Conservation (phyloP, 2,888 invertebrate genomes). For the Caenorhabditis virilis region DNA sequence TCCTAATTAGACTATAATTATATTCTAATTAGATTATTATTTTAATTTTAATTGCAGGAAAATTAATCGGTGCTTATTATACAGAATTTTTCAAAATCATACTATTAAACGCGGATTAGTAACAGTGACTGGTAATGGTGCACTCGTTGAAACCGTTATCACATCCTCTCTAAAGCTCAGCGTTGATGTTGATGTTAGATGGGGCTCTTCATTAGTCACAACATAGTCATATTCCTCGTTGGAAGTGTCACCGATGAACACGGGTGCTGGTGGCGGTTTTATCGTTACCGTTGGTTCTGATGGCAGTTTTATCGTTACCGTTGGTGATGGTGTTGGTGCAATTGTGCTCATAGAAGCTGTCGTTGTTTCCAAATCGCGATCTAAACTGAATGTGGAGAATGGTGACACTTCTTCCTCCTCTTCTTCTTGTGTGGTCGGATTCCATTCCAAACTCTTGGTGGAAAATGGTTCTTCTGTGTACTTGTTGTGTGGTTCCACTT, state of each 20-base stretch:
- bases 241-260: constrained; percentile 17
- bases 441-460: constrained; percentile 23
- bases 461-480: constrained; percentile 41
- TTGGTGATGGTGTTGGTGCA: background rate
- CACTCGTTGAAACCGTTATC: too few species aligned
- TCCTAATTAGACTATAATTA: too few species aligned
- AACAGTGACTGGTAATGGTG: background rate
- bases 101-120: background rate
- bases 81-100: background rate
- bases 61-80: too few species aligned
- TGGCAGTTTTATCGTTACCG: background rate
- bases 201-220: constrained; percentile 33
- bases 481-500: constrained; percentile 22
- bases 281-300: background rate
- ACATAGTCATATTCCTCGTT: constrained; percentile 34
- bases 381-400: too few species aligned
- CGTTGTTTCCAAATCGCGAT: too few species aligned
- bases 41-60: too few species aligned
- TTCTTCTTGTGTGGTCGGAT: constrained; percentile 12
- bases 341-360: constrained; percentile 1
- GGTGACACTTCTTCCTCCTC: too few species aligned
- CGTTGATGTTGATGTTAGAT: too few species aligned
- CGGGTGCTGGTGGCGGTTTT: background rate
- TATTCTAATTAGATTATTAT: too few species aligned
- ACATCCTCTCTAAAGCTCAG: too few species aligned